Base-by-base conservation (phyloP, 2,888 invertebrate species). In the Prostheceraeus crozeri region DNA sequence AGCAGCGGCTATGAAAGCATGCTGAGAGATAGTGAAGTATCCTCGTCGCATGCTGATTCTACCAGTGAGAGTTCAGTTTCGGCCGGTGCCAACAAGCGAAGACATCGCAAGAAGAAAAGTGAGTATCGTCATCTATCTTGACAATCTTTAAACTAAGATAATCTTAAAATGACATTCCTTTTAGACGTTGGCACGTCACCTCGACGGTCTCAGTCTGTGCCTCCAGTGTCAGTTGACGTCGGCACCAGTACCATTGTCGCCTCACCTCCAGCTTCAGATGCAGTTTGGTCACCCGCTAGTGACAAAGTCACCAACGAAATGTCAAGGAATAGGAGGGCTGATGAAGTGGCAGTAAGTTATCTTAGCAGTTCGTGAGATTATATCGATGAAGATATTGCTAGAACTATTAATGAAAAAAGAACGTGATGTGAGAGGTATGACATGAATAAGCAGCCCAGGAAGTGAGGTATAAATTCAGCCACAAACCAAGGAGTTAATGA, bases 1-100 rank as follows among this genome's bases (percentile, higher is more conserved):
- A 64, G 69, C 69, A 81, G 81, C 51, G 90, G 90, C 1, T 90
- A 89, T 70, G 90, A 90, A 71, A 89, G 88, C 68, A 86, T 89
- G 65, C 84, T 88, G 8, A 80, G 89, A 63, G 89, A 89, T 74
- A 76, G 76, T 35, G 89, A 89, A 71, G 87, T 86, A 63, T 89
- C 89, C 14, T 70, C 71, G 1, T 74, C 72, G 46, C 76, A 71
- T 40, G 35, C 71, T 57, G 77, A 77, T 59, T 76, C 77, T 25
- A 76, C 74, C 33, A 73, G 71, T 57, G 75, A 74, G 62, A 68
- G 57, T 27, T 57, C 57, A 3, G 36, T 23, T 4, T 14, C 45
- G 6, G 21, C 14, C 21, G 57, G 55, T n/a, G n/a, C n/a, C n/a
- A n/a, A n/a, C n/a, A n/a, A n/a, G n/a, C n/a, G n/a, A n/a, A n/a